phyloP scores from a whole-genome alignment of 2,888 invertebrate species.

The Litoditis marina region DNA sequence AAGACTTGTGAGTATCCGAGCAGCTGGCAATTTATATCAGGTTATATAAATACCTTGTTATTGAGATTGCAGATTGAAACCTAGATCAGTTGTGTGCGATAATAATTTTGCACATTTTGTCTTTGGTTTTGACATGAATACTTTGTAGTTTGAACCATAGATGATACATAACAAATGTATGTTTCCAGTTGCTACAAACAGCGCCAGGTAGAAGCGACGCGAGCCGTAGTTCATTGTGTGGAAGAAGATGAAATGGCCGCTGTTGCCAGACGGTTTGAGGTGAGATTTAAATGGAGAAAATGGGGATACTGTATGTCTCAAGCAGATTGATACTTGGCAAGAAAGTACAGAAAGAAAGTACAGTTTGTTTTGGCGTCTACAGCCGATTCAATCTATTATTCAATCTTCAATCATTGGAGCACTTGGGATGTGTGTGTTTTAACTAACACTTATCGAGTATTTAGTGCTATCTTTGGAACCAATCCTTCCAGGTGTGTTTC shows the following conservation, averaged over 20 bases:
- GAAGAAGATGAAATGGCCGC: conserved; percentile 28
- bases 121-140: neutral
- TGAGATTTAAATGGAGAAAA: neutral
- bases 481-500: conserved; percentile 79
- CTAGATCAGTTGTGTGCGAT: too few relatives aligned
- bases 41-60: too few relatives aligned
- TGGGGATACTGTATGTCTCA: too few relatives aligned
- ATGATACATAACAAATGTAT: neutral
- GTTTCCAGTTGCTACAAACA: conserved; percentile 63
- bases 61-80: too few relatives aligned
- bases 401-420: too few relatives aligned
- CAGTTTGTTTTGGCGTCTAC: neutral
- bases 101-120: too few relatives aligned
- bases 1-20: conserved; percentile 81
- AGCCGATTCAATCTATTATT: neutral
- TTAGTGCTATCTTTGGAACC: neutral
- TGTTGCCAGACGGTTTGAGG: conserved; percentile 71
- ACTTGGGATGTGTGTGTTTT: too few relatives aligned
- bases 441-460: too few relatives aligned
- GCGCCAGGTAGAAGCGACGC: conserved; percentile 61
- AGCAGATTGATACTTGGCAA: too few relatives aligned
- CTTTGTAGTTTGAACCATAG: neutral
- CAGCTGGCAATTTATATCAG: conserved; percentile 89
- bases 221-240: conserved; percentile 15
- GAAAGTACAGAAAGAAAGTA: neutral